These are phyloP conservation scores for Chascanopsetta lugubris DNA, from an alignment of 2,113 vertebrate species.

Conservation along the genomic window DNA sequence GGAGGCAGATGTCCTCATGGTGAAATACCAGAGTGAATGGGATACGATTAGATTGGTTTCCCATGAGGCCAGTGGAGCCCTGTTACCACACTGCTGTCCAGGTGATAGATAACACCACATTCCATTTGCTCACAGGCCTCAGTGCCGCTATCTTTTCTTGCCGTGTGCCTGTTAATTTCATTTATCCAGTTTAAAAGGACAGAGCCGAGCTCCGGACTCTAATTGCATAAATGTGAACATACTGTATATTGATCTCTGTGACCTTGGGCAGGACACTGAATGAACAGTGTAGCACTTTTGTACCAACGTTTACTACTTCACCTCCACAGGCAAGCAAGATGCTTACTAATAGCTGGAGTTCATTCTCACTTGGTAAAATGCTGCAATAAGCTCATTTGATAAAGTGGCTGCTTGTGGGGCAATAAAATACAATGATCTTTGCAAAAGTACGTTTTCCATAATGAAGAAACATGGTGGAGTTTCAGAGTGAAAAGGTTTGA, in stretches of 20 bases:
- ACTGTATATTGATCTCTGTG: background rate
- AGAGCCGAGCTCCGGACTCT: slow-evolving; percentile 6
- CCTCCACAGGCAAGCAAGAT: background rate
- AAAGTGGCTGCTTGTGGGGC: background rate
- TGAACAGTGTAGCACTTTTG: slow-evolving; percentile 1
- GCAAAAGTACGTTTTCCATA: background rate
- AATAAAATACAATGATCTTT: background rate
- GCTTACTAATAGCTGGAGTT: background rate
- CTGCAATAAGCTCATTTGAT: background rate
- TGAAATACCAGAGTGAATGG: slow-evolving; percentile 70
- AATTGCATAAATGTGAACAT: slow-evolving; percentile 23
- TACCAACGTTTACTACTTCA: background rate
- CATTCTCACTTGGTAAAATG: background rate
- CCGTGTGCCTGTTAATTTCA: slow-evolving; percentile 33
- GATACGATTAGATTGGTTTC: slow-evolving; percentile 60
- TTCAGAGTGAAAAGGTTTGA: background rate
- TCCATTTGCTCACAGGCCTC: background rate
- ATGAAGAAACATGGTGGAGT: background rate
- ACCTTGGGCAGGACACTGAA: background rate
- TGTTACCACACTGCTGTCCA: slow-evolving; percentile 11
- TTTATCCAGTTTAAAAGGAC: slow-evolving; percentile 37
- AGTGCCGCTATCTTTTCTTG: slow-evolving; percentile 1
- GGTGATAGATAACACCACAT: slow-evolving; percentile 11
- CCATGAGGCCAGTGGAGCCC: slow-evolving; percentile 35
- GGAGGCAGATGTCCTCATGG: slow-evolving; percentile 39